These are phyloP conservation scores for Cavia porcellus DNA, from an alignment of 2,113 vertebrate genomes.

Conservation along the genomic window DNA sequence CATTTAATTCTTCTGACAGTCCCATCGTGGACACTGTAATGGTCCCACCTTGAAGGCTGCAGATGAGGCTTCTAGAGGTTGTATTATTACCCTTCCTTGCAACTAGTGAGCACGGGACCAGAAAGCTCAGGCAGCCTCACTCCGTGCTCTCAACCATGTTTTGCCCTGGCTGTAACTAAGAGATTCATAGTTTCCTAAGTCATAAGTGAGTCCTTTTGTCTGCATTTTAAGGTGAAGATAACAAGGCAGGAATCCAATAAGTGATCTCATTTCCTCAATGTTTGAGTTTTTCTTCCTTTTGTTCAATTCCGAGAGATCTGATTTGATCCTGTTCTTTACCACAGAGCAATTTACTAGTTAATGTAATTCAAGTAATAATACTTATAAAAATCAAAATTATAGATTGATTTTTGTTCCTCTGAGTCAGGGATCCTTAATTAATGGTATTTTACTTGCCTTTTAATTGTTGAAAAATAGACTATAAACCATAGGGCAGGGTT, in stretches of 20 bases:
- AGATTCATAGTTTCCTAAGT: neutral
- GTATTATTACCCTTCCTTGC: neutral
- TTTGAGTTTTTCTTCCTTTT: neutral
- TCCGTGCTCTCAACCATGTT: neutral
- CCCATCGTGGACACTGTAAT: neutral
- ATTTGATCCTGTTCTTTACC: neutral
- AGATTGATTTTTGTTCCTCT: neutral
- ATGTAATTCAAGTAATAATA: neutral
- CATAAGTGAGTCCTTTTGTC: neutral
- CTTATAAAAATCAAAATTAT: conserved; percentile 3
- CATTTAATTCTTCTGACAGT: neutral
- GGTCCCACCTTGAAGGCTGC: neutral
- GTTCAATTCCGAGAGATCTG: neutral
- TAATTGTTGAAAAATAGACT: neutral
- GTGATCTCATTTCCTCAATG: neutral
- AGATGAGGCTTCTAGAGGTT: neutral
- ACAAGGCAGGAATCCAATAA: neutral
- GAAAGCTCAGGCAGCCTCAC: neutral
- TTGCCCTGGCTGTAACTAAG: neutral
- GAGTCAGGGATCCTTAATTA: neutral
- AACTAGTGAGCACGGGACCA: no score
- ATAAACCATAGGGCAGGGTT: neutral
- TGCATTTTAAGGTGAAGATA: conserved; percentile 40
- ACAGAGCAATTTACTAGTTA: neutral
- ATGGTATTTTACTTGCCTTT: neutral